Evolutionary conservation across 2,888 invertebrate species (phyloP).

Genomic region (Eristalis tenax): DNA sequence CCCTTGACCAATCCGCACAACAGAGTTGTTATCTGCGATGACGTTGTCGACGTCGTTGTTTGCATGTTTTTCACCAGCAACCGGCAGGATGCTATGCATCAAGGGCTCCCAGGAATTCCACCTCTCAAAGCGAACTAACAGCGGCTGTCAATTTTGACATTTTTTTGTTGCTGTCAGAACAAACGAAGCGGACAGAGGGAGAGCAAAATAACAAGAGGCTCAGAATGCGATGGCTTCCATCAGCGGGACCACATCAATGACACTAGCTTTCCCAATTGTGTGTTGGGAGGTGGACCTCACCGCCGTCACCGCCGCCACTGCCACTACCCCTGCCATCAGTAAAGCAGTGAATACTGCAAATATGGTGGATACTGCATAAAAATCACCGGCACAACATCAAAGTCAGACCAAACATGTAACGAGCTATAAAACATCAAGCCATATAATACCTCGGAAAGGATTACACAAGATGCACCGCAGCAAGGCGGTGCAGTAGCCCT

Average conservation of each 20-base stretch:
- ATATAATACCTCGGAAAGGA: constrained; percentile 68
- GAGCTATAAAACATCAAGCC: constrained; percentile 71
- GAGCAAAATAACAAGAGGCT: constrained; percentile 4
- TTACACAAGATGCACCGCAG: constrained; percentile 68
- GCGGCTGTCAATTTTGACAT: constrained; percentile 71
- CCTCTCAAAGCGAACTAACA: constrained; percentile 43
- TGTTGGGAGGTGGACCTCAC: constrained; percentile 49
- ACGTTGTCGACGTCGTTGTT: constrained; percentile 66
- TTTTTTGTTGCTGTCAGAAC: constrained; percentile 49
- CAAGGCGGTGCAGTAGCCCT: constrained; percentile 71
- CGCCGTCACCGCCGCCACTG: background rate
- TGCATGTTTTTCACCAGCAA: constrained; percentile 69
- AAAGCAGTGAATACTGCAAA: constrained; percentile 23
- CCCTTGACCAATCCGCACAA: constrained; percentile 53
- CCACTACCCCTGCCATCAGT: background rate
- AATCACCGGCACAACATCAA: constrained; percentile 69
- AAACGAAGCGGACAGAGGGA: constrained; percentile 13
- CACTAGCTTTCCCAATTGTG: constrained; percentile 52
- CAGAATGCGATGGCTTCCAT: constrained; percentile 63
- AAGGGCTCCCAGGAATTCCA: constrained; percentile 65
- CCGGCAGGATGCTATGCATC: constrained; percentile 71
- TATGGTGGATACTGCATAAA: constrained; percentile 65
- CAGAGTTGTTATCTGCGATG: constrained; percentile 72
- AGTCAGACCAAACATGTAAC: constrained; percentile 71
- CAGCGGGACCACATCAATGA: constrained; percentile 67